Base-by-base conservation (phyloP, 2,888 invertebrate species). In the Drosophila rellima region DNA sequence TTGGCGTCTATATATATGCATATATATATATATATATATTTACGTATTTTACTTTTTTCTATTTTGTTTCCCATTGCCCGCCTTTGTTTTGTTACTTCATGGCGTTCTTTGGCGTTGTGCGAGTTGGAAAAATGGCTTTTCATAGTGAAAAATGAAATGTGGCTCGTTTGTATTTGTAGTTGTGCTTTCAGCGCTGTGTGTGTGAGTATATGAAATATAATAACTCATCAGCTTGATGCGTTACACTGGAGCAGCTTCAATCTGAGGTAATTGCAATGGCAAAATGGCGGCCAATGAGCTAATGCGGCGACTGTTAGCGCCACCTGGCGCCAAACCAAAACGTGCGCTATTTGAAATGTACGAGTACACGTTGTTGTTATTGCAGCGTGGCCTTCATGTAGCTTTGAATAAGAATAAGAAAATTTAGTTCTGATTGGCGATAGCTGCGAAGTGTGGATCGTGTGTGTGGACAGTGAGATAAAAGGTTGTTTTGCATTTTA, bases 61-160 rank as follows among this genome's bases (percentile, higher is more conserved):
- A 39, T 51, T 54, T 70, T 60, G 48, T 60, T 51, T 59, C 68
- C 57, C 78, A 66, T 60, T 75, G 70, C 80, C 56, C 47, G 80
- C 78, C 59, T 81, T 87, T 78, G 76, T 83, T 78, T 74, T 83
- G 70, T 74, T 86, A 60, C 78, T 75, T 70, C 70, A 70, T 70
- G 75, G 61, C 60, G 74, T 74, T 83, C 61, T 67, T 70, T 61
- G 66, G 60, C 61, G 66, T 63, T 76, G 75, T 47, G 63, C 54
- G 51, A 74, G 65, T 64, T 56, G 69, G 69, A 71, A 85, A 88
- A 88, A 85, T 84, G 65, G 72, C 76, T 78, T 83, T 84, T 83
- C 74, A 76, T 51, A 62, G 57, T 70, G 70, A 54, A 82, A 89
- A 79, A 78, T 79, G 57, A 79, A 83, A 82, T 88, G 83, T 74